phyloP scores from a whole-genome alignment of 2,113 vertebrate species.

The Telmatochromis brachygnathus region DNA sequence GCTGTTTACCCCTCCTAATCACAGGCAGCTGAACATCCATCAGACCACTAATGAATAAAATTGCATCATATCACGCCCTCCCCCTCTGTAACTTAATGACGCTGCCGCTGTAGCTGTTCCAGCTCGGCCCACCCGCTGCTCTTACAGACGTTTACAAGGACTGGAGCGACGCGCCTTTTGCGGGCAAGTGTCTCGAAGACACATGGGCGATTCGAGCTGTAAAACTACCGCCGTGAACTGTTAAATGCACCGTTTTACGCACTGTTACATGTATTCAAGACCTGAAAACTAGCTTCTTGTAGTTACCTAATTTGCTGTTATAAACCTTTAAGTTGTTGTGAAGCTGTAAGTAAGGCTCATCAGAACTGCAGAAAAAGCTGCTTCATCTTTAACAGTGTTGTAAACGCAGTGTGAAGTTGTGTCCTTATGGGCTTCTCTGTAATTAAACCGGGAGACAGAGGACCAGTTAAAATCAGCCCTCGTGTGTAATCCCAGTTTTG shows the following conservation, averaged over 20 bases:
- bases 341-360: not conserved
- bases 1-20: slow-evolving; percentile 41
- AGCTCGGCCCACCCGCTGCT: slow-evolving; percentile 30
- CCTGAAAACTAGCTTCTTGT: not conserved
- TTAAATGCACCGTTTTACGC: slow-evolving; percentile 37
- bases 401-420: slow-evolving; percentile 33
- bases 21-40: slow-evolving; percentile 31
- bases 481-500: not conserved
- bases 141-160: slow-evolving; percentile 5
- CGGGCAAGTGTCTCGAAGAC: slow-evolving; percentile 13
- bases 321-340: slow-evolving; percentile 26
- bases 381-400: slow-evolving; percentile 17
- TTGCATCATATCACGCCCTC: slow-evolving; percentile 25
- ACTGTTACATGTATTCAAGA: not conserved
- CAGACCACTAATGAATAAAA: slow-evolving; percentile 36
- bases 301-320: slow-evolving; percentile 18
- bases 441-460: slow-evolving; percentile 30
- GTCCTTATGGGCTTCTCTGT: slow-evolving; percentile 7
- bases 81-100: slow-evolving; percentile 19
- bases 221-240: slow-evolving; percentile 8
- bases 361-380: not conserved
- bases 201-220: not conserved
- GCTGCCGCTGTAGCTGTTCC: not conserved
- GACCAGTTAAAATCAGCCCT: not conserved
- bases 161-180: not conserved